These are phyloP conservation scores for Leptinotarsa lineolata DNA, from an alignment of 1,140 invertebrate genomes.

Conservation along the genomic window DNA sequence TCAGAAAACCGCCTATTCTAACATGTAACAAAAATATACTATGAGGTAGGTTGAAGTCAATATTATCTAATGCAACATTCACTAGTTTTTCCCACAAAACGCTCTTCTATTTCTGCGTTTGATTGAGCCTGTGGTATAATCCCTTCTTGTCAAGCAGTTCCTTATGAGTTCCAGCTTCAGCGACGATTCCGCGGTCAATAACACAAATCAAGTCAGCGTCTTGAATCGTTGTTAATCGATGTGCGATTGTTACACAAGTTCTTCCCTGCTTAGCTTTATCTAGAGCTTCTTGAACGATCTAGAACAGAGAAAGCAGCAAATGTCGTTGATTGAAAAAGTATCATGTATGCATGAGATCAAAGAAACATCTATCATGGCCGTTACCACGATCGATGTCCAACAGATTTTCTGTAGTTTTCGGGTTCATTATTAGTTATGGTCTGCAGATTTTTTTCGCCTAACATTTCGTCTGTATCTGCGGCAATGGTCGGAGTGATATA, in stretches of 20 bases:
- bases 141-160: conserved; percentile 76
- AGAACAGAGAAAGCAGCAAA: conserved; percentile 21
- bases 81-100: conserved; percentile 4
- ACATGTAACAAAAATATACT: not conserved
- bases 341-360: not conserved
- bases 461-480: too few relatives aligned
- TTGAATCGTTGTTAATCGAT: conserved; percentile 79
- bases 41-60: too few relatives aligned
- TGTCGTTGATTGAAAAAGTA: not conserved
- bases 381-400: not conserved
- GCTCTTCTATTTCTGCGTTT: not conserved
- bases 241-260: conserved; percentile 83
- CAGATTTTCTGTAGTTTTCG: not conserved
- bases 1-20: too few relatives aligned
- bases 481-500: too few relatives aligned
- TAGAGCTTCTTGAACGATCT: conserved; percentile 72
- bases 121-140: conserved; percentile 75
- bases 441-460: too few relatives aligned
- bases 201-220: conserved; percentile 82
- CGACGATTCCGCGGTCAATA: conserved; percentile 75
- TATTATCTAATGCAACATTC: too few relatives aligned
- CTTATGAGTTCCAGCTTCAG: conserved; percentile 81
- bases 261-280: conserved; percentile 70
- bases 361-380: too few relatives aligned
- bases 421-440: too few relatives aligned